Evolutionary conservation across 1,140 invertebrate genomes (phyloP).

Genomic region (Zophobas morio): DNA sequence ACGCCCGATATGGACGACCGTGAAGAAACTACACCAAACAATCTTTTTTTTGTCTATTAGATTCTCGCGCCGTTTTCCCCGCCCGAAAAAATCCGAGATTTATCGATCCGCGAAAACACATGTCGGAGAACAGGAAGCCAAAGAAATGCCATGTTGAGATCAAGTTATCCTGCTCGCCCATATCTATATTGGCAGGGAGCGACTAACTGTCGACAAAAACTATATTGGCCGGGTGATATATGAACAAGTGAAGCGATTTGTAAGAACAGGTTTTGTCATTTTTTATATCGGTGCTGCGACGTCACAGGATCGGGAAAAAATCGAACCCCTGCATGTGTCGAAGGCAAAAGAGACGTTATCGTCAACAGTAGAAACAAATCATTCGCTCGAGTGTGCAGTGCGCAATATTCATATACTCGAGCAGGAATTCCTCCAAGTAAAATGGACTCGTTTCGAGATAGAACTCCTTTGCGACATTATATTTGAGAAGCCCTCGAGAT

Average conservation of each 20-base stretch:
- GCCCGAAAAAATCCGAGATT: neutral
- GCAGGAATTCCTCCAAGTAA: conserved; percentile 19
- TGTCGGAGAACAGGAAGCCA: conserved; percentile 14
- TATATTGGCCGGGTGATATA: conserved; percentile 30
- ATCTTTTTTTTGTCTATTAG: no score
- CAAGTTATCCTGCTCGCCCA: conserved; percentile 42
- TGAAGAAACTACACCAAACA: no score
- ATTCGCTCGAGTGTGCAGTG: conserved; percentile 36
- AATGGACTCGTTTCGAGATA: conserved; percentile 24
- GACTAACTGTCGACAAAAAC: conserved; percentile 45
- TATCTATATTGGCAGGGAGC: conserved; percentile 42
- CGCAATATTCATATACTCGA: conserved; percentile 38
- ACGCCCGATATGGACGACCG: no score
- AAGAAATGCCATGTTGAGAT: conserved; percentile 39
- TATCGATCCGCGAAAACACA: conserved; percentile 10
- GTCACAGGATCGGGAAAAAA: neutral
- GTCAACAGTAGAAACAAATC: conserved; percentile 29
- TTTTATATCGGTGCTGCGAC: conserved; percentile 19
- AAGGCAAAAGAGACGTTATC: neutral
- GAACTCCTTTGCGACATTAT: conserved; percentile 36
- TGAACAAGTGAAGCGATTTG: conserved; percentile 8
- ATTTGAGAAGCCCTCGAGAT: conserved; percentile 36
- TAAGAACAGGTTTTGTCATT: conserved; percentile 45
- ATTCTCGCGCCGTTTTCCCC: no score
- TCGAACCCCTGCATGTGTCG: neutral